These are phyloP conservation scores for Troglohyphantes excavatus DNA, from an alignment of 2,888 invertebrate species.

Conservation along the genomic window DNA sequence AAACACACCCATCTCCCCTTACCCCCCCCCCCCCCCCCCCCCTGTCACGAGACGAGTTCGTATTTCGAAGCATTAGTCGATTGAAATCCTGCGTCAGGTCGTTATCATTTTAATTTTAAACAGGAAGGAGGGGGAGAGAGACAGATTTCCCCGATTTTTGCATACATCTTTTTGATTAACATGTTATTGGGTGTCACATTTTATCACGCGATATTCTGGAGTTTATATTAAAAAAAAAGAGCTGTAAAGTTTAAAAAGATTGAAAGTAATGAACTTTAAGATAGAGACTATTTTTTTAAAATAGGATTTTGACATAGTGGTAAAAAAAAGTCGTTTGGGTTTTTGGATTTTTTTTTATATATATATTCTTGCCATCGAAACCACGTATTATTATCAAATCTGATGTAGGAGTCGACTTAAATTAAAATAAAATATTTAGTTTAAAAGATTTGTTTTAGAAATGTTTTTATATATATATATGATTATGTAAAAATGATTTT, in stretches of 20 bases:
- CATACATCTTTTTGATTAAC: background rate
- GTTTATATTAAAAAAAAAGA: background rate
- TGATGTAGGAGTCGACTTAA: too few species aligned
- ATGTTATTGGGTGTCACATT: background rate
- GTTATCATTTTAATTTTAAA: constrained; percentile 9
- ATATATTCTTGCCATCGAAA: too few species aligned
- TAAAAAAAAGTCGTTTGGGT: too few species aligned
- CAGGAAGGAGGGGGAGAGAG: background rate
- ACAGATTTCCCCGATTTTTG: background rate
- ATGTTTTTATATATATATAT: too few species aligned
- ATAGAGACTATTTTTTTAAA: background rate
- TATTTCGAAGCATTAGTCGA: constrained; percentile 2
- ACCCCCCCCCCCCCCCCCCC: too few species aligned
- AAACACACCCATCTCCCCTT: too few species aligned
- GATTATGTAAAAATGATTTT: too few species aligned
- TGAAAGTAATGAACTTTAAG: background rate
- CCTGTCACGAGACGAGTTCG: background rate
- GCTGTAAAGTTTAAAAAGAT: background rate
- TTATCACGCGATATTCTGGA: background rate
- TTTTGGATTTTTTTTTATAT: too few species aligned
- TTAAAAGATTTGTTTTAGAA: too few species aligned
- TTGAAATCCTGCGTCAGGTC: background rate
- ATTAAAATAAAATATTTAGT: too few species aligned
- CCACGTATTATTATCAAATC: too few species aligned
- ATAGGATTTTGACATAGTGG: too few species aligned